Conservation (phyloP, 2,888 invertebrate species). For the Zygothrica quintamaculata region DNA sequence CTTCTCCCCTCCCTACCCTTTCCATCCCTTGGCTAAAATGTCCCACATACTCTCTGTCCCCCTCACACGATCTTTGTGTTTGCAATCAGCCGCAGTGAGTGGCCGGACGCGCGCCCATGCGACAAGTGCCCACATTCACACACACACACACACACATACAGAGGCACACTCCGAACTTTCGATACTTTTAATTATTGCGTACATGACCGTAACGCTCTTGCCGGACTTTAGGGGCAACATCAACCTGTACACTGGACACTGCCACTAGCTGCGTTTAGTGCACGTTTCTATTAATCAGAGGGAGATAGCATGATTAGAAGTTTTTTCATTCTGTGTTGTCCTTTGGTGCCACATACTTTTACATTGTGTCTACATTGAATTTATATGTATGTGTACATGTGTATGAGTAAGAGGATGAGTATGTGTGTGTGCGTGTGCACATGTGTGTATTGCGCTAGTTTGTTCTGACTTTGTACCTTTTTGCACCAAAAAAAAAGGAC, state of each 20-base stretch:
- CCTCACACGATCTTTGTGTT: conserved; percentile 47
- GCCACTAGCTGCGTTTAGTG: conserved; percentile 56
- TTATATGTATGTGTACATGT: too few relatives aligned
- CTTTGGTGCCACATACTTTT: background rate
- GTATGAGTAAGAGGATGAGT: too few relatives aligned
- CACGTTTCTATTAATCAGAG: conserved; percentile 76
- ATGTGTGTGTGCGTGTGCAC: conserved; percentile 5
- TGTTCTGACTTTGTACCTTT: conserved; percentile 61
- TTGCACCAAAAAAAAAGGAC: conserved; percentile 28
- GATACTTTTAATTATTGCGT: conserved; percentile 81
- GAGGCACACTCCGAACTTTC: conserved; percentile 57
- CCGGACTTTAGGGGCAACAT: conserved; percentile 66
- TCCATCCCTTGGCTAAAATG: background rate
- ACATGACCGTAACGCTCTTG: conserved; percentile 75
- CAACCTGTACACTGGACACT: conserved; percentile 24
- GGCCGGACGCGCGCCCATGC: conserved; percentile 70
- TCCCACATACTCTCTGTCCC: background rate
- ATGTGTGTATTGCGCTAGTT: conserved; percentile 47
- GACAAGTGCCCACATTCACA: conserved; percentile 68
- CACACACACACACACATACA: conserved; percentile 15
- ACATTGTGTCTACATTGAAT: too few relatives aligned
- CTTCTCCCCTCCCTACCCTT: conserved; percentile 3
- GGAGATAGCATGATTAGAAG: conserved; percentile 24
- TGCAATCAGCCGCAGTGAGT: conserved; percentile 74
- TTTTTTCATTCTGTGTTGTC: conserved; percentile 51